Conservation (phyloP, 2,888 invertebrate genomes). For the Philereme transversata region DNA sequence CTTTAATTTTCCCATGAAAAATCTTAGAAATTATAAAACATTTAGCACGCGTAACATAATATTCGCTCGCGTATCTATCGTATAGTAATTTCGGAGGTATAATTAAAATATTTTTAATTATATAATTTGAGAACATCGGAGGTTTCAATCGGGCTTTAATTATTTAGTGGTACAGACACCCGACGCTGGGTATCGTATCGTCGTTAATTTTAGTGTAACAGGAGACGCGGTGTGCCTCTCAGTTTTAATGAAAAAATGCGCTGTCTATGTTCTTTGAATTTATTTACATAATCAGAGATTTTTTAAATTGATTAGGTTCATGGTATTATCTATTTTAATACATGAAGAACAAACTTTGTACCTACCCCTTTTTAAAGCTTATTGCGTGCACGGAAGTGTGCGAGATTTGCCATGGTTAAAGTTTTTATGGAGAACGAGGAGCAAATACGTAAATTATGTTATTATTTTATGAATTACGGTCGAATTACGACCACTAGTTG, state of each 20-base stretch:
- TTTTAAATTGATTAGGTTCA: slow-evolving; percentile 2
- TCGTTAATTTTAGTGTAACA: slow-evolving; percentile 66
- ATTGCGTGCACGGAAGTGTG: too few species aligned
- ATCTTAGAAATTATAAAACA: slow-evolving; percentile 32
- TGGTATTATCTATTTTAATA: too few species aligned
- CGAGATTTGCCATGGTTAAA: too few species aligned
- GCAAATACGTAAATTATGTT: too few species aligned
- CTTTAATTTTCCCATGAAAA: not conserved
- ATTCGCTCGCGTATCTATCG: slow-evolving; percentile 38
- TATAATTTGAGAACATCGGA: slow-evolving; percentile 65
- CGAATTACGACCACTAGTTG: too few species aligned
- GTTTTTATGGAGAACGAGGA: too few species aligned
- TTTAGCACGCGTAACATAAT: slow-evolving; percentile 40
- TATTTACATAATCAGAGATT: slow-evolving; percentile 25
- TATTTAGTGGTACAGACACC: slow-evolving; percentile 64
- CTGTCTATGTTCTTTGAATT: slow-evolving; percentile 26
- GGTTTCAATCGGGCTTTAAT: slow-evolving; percentile 69
- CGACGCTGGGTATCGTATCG: slow-evolving; percentile 53
- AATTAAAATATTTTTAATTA: slow-evolving; percentile 71
- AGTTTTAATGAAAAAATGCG: slow-evolving; percentile 46
- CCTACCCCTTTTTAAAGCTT: too few species aligned
- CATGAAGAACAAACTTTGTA: too few species aligned
- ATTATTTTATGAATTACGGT: too few species aligned
- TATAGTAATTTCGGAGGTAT: slow-evolving; percentile 50
- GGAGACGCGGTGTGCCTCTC: slow-evolving; percentile 51